A percentile compares a stretch with the other conserved stretches of the same genome.
phyloP scores from a whole-genome alignment of 1,140 invertebrate species.

The Bombus pascuorum region DNA sequence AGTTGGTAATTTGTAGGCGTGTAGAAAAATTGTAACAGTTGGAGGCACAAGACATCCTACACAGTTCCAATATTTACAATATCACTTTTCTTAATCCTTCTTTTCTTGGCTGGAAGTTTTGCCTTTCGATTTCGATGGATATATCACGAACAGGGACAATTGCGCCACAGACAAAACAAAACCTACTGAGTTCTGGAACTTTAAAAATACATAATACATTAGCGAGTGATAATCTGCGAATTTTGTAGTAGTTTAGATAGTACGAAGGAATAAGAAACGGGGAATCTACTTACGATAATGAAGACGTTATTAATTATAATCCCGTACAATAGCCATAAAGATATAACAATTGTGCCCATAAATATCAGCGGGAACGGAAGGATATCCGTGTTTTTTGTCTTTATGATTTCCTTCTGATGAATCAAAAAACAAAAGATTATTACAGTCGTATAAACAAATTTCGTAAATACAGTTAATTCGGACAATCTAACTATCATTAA shows the following conservation, averaged over 20 bases:
- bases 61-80: too few species aligned
- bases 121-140: slow-evolving; percentile 82
- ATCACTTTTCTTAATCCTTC: neutral
- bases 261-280: neutral
- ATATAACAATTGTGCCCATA: slow-evolving; percentile 88
- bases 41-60: neutral
- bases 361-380: slow-evolving; percentile 93
- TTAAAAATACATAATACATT: slow-evolving; percentile 30
- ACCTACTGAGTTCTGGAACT: slow-evolving; percentile 88
- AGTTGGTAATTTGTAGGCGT: neutral
- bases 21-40: neutral
- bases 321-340: slow-evolving; percentile 91
- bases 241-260: slow-evolving; percentile 1
- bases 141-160: slow-evolving; percentile 86
- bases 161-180: slow-evolving; percentile 85
- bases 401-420: slow-evolving; percentile 87
- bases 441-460: neutral
- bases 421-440: slow-evolving; percentile 44
- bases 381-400: slow-evolving; percentile 89
- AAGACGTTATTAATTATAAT: slow-evolving; percentile 90
- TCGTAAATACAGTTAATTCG: neutral
- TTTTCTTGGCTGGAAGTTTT: neutral
- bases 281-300: slow-evolving; percentile 87
- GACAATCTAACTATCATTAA: neutral
- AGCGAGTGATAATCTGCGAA: slow-evolving; percentile 12